A percentile compares a stretch with the other conserved stretches of the same genome.
Evolutionary conservation across 1,140 invertebrate genomes (phyloP).

Genomic region (Paraescarpia echinospica): DNA sequence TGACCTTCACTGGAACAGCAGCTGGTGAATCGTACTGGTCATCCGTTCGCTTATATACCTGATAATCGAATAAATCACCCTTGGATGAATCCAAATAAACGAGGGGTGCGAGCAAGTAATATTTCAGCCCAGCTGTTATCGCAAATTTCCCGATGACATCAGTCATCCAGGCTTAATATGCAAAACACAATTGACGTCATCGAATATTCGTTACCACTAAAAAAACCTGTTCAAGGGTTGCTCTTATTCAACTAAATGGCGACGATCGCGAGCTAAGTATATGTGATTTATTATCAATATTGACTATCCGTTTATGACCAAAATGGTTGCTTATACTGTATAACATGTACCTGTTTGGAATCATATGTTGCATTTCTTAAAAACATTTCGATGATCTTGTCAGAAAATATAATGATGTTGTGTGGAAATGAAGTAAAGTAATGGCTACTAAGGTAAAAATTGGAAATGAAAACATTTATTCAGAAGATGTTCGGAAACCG

Average conservation of each 20-base stretch:
- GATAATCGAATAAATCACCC: not conserved
- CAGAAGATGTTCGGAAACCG: no score
- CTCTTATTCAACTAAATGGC: not conserved
- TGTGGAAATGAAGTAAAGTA: no score
- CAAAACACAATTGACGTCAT: not conserved
- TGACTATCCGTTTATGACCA: no score
- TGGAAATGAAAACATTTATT: no score
- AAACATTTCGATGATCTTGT: no score
- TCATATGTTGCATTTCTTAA: no score
- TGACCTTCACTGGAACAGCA: not conserved
- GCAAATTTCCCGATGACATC: not conserved
- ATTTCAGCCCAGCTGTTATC: not conserved
- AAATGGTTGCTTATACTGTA: no score
- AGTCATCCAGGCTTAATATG: not conserved
- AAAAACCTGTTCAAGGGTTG: not conserved
- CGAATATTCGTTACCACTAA: not conserved
- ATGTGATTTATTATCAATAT: no score
- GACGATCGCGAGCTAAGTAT: no score
- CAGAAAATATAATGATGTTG: no score
- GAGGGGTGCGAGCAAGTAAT: not conserved
- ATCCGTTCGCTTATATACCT: not conserved
- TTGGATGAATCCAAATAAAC: not conserved
- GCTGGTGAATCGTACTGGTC: not conserved
- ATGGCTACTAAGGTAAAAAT: no score
- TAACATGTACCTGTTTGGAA: no score